These are phyloP conservation scores for Heterodera carotae DNA, from an alignment of 1,140 invertebrate genomes.

Conservation along the genomic window DNA sequence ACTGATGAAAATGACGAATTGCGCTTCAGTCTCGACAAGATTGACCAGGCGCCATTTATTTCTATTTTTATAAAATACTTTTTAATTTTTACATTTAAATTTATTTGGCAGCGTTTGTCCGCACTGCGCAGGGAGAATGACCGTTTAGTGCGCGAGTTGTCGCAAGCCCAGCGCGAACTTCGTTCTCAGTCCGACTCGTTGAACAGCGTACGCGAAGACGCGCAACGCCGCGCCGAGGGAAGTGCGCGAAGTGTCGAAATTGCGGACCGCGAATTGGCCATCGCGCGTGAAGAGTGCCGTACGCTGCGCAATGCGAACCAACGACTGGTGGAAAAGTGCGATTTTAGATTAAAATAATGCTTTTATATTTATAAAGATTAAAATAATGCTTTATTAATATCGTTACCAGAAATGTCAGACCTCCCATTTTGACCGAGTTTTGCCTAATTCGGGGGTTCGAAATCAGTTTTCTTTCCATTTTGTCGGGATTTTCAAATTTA, in stretches of 20 bases:
- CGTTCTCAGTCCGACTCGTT: constrained; percentile 34
- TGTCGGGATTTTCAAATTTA: too few relatives aligned
- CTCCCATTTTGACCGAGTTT: too few relatives aligned
- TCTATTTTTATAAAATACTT: background rate
- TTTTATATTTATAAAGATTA: too few relatives aligned
- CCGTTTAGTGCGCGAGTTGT: constrained; percentile 35
- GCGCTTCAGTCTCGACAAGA: constrained; percentile 25
- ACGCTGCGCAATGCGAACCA: constrained; percentile 50
- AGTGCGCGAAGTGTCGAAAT: constrained; percentile 29
- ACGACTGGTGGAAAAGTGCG: constrained; percentile 42
- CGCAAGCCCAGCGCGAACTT: constrained; percentile 26
- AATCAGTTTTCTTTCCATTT: too few relatives aligned
- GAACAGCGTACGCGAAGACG: constrained; percentile 23
- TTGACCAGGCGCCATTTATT: constrained; percentile 10
- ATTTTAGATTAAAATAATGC: background rate
- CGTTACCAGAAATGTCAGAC: too few relatives aligned
- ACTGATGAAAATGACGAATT: constrained; percentile 21
- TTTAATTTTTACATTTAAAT: constrained; percentile 14
- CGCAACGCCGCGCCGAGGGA: constrained; percentile 7
- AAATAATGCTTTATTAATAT: too few relatives aligned
- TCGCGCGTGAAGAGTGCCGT: constrained; percentile 45
- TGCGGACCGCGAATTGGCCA: constrained; percentile 39
- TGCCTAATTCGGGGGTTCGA: too few relatives aligned
- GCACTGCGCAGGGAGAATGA: constrained; percentile 43
- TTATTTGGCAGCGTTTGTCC: constrained; percentile 38